Evolutionary conservation across 2,113 vertebrate species (phyloP).

Genomic region (Prunella himalayana): DNA sequence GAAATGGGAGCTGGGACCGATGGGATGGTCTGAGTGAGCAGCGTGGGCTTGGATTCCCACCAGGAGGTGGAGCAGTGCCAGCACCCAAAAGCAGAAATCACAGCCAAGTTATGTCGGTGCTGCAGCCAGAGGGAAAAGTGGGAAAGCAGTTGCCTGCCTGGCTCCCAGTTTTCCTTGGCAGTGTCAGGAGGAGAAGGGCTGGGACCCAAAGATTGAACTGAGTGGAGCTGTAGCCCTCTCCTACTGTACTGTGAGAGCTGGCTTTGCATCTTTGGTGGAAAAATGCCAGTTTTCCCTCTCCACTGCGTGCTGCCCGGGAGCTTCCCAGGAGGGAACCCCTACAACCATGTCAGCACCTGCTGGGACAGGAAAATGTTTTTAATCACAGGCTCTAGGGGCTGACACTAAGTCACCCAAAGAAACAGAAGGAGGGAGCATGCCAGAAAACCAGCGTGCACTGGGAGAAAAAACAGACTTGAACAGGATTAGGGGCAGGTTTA

Average conservation of each 20-base stretch:
- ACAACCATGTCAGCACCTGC: not conserved
- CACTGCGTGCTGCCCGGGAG: fast-evolving
- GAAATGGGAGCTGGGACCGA: not conserved
- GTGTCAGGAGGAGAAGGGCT: not conserved
- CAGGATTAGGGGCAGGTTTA: not conserved
- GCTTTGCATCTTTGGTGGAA: not conserved
- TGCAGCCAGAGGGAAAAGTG: not conserved
- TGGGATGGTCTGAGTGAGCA: not conserved
- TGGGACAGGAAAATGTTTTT: not conserved
- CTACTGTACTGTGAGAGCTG: fast-evolving
- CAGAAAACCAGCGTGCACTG: not conserved
- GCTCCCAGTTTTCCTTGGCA: not conserved
- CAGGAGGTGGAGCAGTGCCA: not conserved
- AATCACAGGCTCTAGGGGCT: not conserved
- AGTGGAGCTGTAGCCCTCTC: not conserved
- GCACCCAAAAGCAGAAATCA: not conserved
- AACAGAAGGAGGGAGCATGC: not conserved
- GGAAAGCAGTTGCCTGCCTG: not conserved
- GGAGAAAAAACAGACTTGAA: not conserved
- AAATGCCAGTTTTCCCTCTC: fast-evolving
- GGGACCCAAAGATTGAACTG: not conserved
- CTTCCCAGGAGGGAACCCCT: not conserved
- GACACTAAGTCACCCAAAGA: not conserved
- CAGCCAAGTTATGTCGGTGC: fast-evolving
- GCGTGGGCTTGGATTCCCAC: not conserved